A percentile compares a stretch with the other conserved stretches of the same genome.
Evolutionary conservation across 1,140 invertebrate species (phyloP).

Genomic region (Acromyrmex charruanus): DNA sequence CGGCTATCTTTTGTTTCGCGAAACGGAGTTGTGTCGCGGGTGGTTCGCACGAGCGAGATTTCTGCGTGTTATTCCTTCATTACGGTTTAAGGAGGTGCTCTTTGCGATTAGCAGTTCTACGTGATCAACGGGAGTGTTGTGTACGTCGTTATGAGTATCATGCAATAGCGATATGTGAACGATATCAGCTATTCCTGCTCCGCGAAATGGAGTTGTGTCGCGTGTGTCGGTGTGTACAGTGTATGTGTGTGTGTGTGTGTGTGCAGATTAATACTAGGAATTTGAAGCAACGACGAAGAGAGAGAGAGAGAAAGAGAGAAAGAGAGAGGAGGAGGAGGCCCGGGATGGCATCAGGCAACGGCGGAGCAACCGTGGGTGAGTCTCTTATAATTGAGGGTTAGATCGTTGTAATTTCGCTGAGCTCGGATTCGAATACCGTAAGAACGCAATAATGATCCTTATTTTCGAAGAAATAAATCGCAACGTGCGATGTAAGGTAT

Average conservation of each 20-base stretch:
- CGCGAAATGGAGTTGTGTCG: background rate
- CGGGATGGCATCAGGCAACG: background rate
- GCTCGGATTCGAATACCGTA: no score
- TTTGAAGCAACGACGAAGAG: background rate
- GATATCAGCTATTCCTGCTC: background rate
- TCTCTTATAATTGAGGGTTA: background rate
- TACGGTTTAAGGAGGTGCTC: background rate
- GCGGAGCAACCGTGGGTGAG: conserved; percentile 9
- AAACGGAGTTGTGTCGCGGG: background rate
- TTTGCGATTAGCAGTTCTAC: background rate
- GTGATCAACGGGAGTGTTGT: background rate
- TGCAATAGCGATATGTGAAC: background rate
- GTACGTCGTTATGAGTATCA: background rate
- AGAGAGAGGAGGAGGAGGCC: background rate
- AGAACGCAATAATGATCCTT: background rate
- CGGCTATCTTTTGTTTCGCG: background rate
- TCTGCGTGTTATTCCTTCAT: background rate
- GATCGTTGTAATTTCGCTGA: background rate
- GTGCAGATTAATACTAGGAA: background rate
- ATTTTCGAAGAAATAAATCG: background rate
- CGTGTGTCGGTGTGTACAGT: background rate
- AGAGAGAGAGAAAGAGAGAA: no score
- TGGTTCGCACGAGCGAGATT: background rate
- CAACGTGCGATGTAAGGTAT: background rate
- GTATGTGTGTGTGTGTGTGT: background rate